Evolutionary conservation across 2,888 invertebrate genomes (phyloP), one percentile per base, ranked within the genome.

Genomic region (Caenorhabditis macrosperma): DNA sequence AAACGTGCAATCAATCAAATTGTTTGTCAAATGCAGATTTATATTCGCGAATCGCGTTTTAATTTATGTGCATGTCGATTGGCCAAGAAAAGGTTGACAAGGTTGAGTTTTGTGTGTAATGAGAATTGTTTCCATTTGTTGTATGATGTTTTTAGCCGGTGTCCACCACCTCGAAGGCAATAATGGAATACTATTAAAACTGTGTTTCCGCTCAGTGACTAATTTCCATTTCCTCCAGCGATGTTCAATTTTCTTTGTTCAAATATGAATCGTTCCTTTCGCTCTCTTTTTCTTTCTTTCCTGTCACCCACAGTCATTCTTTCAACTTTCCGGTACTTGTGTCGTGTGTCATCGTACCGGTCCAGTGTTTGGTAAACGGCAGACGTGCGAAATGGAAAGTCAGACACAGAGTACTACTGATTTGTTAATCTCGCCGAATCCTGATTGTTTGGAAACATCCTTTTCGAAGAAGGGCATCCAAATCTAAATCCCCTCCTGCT

Each of bases 31-130:
- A 35, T 71, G 61, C 46, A n/a, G 22, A 35, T 48, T 35, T 5
- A 17, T 33, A 20, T 17, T 24, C n/a, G 17, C n/a, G n/a, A n/a
- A 52, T 52, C 26, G 17, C 52, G 33, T 12, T 12, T 46, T 64
- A 74, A 74, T 74, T 74, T 74, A 74, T 74, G 74, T 64, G 50
- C 74, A 74, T 74, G 35, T 64, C 64, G 64, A 74, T 74, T 64
- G 22, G 33, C 63, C 54, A 22, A 41, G 26, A 66, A 2, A 38
- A 35, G 17, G n/a, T 67, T 57, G 33, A 67, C 33, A 46, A n/a
- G n/a, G n/a, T n/a, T n/a, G n/a, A n/a, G n/a, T n/a, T n/a, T n/a
- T n/a, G n/a, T n/a, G n/a, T n/a, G n/a, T n/a, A n/a, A n/a, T n/a
- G n/a, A n/a, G n/a, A n/a, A n/a, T n/a, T n/a, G n/a, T n/a, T n/a